A percentile compares a stretch with the other conserved stretches of the same genome.
Evolutionary conservation across 2,888 invertebrate species (phyloP).

Genomic region (Athripsodes cinereus): DNA sequence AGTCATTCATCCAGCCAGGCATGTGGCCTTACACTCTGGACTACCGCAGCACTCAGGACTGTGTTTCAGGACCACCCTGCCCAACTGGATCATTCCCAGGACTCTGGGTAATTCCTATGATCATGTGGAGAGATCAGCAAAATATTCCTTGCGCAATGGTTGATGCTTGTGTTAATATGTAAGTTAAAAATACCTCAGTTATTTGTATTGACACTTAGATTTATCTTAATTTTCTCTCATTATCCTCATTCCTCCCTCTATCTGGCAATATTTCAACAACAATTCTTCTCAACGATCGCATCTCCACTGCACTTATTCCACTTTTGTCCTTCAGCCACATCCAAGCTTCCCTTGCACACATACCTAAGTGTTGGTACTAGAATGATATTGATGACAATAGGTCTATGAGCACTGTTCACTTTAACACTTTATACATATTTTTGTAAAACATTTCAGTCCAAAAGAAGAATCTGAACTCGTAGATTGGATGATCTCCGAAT

Average conservation of each 20-base stretch:
- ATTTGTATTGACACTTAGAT: too few relatives aligned
- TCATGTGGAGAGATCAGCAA: slow-evolving; percentile 46
- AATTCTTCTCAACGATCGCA: too few relatives aligned
- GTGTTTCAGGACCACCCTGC: slow-evolving; percentile 45
- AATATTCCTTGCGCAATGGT: slow-evolving; percentile 51
- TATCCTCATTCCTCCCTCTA: too few relatives aligned
- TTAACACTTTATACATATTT: neutral
- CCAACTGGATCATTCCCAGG: slow-evolving; percentile 53
- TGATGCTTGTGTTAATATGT: slow-evolving; percentile 48
- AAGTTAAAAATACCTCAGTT: too few relatives aligned
- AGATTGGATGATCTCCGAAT: slow-evolving; percentile 56
- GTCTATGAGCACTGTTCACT: too few relatives aligned
- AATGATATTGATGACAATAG: neutral
- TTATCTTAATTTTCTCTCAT: neutral
- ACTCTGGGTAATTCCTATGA: slow-evolving; percentile 62
- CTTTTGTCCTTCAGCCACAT: too few relatives aligned
- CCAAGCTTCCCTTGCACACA: too few relatives aligned
- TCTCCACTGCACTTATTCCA: too few relatives aligned
- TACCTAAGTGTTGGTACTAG: too few relatives aligned
- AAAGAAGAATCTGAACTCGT: slow-evolving; percentile 44
- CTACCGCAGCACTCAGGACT: slow-evolving; percentile 51
- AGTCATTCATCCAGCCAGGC: slow-evolving; percentile 37
- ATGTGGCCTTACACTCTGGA: slow-evolving; percentile 67
- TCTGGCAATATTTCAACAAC: too few relatives aligned
- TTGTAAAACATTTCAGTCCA: slow-evolving; percentile 12